Conservation (phyloP, 2,888 invertebrate genomes). For the Callinectes sapidus region DNA sequence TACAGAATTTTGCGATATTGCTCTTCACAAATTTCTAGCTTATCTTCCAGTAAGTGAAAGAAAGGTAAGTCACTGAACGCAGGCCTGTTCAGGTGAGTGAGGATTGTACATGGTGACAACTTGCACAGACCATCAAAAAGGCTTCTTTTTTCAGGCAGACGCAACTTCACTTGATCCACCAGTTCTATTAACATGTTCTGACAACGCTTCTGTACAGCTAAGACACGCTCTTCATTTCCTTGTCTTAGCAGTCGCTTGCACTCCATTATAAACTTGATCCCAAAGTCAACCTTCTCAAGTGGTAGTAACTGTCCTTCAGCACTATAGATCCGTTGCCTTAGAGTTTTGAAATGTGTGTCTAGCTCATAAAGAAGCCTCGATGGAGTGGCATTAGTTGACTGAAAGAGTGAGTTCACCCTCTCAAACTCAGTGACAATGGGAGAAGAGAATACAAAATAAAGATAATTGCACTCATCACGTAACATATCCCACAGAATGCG, state of each 20-base stretch:
- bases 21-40: no score
- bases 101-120: background rate
- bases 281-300: no score
- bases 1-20: no score
- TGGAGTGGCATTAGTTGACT: slow-evolving; percentile 12
- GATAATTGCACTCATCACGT: slow-evolving; percentile 38
- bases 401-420: no score
- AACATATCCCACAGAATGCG: no score
- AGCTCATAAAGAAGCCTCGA: slow-evolving; percentile 34
- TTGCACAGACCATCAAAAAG: background rate
- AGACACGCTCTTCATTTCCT: background rate
- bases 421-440: slow-evolving; percentile 50
- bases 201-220: background rate
- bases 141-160: background rate
- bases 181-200: background rate
- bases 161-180: no score
- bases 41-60: no score
- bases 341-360: slow-evolving; percentile 7
- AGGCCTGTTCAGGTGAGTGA: background rate
- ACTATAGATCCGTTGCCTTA: slow-evolving; percentile 3
- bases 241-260: no score
- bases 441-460: slow-evolving; percentile 42
- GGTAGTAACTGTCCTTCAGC: no score
- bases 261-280: slow-evolving; percentile 42
- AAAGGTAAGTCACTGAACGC: no score